Evolutionary conservation across 2,113 vertebrate species (phyloP), one percentile per base, ranked within the genome.

Genomic region (Callocephalon fimbriatum): DNA sequence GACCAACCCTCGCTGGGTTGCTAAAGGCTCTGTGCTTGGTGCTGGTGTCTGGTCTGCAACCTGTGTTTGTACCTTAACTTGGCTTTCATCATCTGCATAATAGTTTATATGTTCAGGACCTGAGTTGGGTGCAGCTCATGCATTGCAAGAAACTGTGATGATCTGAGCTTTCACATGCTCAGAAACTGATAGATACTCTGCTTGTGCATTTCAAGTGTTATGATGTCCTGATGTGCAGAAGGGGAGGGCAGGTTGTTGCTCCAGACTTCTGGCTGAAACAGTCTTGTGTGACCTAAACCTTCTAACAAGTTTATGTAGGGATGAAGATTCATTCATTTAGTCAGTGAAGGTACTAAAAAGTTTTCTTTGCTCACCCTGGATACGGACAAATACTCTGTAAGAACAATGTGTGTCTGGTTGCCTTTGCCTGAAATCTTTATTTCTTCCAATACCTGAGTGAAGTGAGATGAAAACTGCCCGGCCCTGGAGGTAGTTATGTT

Each of bases 401-500:
- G 87, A 88, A 10, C n/a, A 18, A 4, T 1, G 15, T 20, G 29
- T 40, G 7, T 27, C 20, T 70, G 81, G 10, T 29, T 79, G 53
- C 25, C 10, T 86, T 17, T 72, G 54, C 82, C 54, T 59, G 66
- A 15, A 65, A 61, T 47, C 32, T 17, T 75, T 38, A 18, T 75
- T 62, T 56, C 56, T 74, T 51, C 86, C 23, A 44, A 9, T 35
- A 16, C 31, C 45, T 23, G 59, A 78, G 72, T 48, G 61, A 16
- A 83, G 20, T 0, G 15, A 42, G 38, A 51, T 75, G 62, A 70
- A 59, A 75, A 44, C 66, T n/a, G 70, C 3, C 63, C 50, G 73
- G 59, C 83, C 83, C 72, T 67, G 40, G 44, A 76, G 83, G 54
- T 27, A 66, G 79, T 22, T 86, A 76, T 40, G 8, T 91, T 94